Conservation (phyloP, 30 jellyfish, hydroid and myxozoan genomes). For the Pseudorhiza aurosa region DNA sequence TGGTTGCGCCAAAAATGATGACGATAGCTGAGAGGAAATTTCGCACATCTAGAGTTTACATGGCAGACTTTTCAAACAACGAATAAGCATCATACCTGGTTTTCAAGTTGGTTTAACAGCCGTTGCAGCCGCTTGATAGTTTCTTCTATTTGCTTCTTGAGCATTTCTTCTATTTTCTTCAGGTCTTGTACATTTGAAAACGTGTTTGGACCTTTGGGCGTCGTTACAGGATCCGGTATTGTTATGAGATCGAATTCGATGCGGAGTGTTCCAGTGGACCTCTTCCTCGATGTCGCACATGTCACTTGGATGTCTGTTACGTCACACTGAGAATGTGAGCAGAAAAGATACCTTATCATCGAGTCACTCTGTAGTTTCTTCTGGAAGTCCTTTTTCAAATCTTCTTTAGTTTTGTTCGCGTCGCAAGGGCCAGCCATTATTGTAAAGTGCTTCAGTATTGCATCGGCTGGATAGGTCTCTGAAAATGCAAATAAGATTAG, state of each 20-base stretch:
- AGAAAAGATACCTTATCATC: slow-evolving; percentile 35
- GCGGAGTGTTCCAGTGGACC: slow-evolving; percentile 20
- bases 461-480: slow-evolving; percentile 53
- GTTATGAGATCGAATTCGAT: slow-evolving; percentile 14
- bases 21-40: background rate
- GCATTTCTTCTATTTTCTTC: slow-evolving; percentile 42
- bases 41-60: too few species aligned
- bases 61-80: too few species aligned
- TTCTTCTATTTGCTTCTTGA: slow-evolving; percentile 1
- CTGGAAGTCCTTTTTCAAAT: slow-evolving; percentile 37
- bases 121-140: slow-evolving; percentile 3
- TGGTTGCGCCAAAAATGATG: too few species aligned
- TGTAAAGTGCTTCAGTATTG: slow-evolving; percentile 37
- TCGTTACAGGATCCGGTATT: slow-evolving; percentile 11
- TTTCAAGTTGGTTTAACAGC: background rate
- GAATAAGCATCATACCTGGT: too few species aligned
- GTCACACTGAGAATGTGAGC: slow-evolving; percentile 16
- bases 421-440: slow-evolving; percentile 68
- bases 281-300: slow-evolving; percentile 50
- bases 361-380: slow-evolving; percentile 46
- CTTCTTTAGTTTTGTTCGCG: slow-evolving; percentile 8
- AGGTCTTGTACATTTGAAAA: slow-evolving; percentile 29
- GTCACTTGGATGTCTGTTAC: slow-evolving; percentile 50
- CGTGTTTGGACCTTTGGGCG: slow-evolving; percentile 15
- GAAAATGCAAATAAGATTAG: too few species aligned